Evolutionary conservation across 2,888 invertebrate genomes (phyloP).

Genomic region (Antheraea assamensis): DNA sequence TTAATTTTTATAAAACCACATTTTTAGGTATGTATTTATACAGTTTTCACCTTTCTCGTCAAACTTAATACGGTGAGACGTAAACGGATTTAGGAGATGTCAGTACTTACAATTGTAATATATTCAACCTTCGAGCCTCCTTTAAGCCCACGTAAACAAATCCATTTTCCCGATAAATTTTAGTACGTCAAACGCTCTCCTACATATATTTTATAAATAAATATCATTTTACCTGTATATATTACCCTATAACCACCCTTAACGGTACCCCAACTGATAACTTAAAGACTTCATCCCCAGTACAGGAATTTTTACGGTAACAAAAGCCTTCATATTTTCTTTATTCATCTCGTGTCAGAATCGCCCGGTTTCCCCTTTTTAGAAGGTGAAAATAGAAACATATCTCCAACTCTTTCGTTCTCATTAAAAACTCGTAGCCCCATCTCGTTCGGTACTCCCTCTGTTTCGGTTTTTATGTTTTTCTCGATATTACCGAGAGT

Average conservation of each 20-base stretch:
- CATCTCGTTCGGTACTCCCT: constrained; percentile 57
- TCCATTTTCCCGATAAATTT: constrained; percentile 61
- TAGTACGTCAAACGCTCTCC: constrained; percentile 39
- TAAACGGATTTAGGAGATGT: neutral
- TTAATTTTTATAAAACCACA: too few species aligned
- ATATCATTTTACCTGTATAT: constrained; percentile 28
- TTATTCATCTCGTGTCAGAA: constrained; percentile 80
- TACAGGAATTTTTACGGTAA: constrained; percentile 81
- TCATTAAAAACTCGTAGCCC: constrained; percentile 56
- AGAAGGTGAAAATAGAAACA: constrained; percentile 67
- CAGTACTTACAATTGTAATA: constrained; percentile 42
- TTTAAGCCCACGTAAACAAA: constrained; percentile 67
- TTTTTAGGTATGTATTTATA: too few species aligned
- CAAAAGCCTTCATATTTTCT: constrained; percentile 82
- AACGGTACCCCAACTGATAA: constrained; percentile 70
- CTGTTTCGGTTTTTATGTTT: constrained; percentile 74
- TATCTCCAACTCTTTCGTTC: constrained; percentile 71
- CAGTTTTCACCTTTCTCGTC: neutral
- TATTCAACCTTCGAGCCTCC: constrained; percentile 57
- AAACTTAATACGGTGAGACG: neutral
- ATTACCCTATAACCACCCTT: constrained; percentile 47
- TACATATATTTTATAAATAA: constrained; percentile 19
- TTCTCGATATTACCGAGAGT: constrained; percentile 68
- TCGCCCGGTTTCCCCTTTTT: constrained; percentile 66
- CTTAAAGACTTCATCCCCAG: constrained; percentile 81